Evolutionary conservation across 2,888 invertebrate genomes (phyloP).

Genomic region (Netelia inedita): DNA sequence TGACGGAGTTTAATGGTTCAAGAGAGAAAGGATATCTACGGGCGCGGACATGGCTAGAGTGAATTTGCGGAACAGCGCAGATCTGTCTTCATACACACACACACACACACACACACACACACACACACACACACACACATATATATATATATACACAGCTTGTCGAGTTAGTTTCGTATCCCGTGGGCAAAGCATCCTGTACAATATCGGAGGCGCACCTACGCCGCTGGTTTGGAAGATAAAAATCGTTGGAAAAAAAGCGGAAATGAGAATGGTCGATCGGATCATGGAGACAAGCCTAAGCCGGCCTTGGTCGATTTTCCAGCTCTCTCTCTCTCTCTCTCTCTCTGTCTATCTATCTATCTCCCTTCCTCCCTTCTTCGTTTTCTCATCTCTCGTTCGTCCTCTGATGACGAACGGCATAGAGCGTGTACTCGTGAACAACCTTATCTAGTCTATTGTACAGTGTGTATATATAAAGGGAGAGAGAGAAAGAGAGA

Average conservation of each 20-base stretch:
- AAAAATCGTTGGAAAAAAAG: constrained; percentile 63
- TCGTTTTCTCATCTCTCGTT: background rate
- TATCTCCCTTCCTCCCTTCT: background rate
- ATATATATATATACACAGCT: background rate
- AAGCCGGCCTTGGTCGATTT: background rate
- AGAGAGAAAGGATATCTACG: constrained; percentile 39
- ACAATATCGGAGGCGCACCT: constrained; percentile 34
- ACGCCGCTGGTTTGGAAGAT: constrained; percentile 47
- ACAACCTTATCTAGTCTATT: background rate
- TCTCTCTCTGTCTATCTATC: background rate
- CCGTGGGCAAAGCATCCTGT: constrained; percentile 1
- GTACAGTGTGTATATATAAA: no score
- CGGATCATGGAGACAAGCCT: constrained; percentile 13
- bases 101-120: no score
- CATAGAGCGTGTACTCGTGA: background rate
- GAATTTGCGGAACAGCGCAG: constrained; percentile 48
- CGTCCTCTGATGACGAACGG: background rate
- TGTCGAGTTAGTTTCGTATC: constrained; percentile 14
- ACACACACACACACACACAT: background rate
- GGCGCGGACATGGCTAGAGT: constrained; percentile 23
- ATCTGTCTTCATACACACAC: background rate
- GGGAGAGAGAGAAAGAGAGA: no score
- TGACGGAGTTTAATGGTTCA: constrained; percentile 51
- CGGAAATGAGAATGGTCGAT: constrained; percentile 60
- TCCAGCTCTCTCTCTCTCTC: constrained; percentile 10